Conservation (phyloP, 2,113 vertebrate species). For the Hylia prasina region DNA sequence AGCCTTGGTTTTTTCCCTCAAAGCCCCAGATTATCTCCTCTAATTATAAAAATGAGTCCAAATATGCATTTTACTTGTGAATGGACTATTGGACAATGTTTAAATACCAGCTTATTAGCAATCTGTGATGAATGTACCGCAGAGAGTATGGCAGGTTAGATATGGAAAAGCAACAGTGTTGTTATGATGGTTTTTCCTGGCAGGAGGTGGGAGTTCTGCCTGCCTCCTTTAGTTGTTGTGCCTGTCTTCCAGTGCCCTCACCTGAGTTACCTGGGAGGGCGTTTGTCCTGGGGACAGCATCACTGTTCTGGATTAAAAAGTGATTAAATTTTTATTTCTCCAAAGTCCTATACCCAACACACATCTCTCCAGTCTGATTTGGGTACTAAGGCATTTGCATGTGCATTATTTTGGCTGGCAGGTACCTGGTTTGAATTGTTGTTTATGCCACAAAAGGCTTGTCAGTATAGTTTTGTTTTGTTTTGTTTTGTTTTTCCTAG, state of each 20-base stretch:
- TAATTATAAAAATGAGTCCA: neutral
- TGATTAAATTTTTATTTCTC: neutral
- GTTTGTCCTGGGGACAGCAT: neutral
- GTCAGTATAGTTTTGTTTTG: neutral
- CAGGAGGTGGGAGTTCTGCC: neutral
- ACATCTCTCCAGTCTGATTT: neutral
- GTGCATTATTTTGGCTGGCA: neutral
- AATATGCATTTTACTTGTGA: neutral
- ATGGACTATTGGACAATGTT: neutral
- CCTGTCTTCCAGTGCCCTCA: neutral
- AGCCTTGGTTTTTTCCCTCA: neutral
- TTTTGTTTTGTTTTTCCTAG: neutral
- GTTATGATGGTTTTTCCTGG: neutral
- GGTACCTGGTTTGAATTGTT: neutral
- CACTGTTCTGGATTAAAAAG: neutral
- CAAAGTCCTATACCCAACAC: neutral
- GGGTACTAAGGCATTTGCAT: neutral
- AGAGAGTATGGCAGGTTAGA: neutral
- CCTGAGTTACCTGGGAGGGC: accelerated
- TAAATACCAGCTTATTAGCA: neutral
- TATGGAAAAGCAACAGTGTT: neutral
- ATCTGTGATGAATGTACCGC: neutral
- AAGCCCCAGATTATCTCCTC: neutral
- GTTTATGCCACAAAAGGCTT: neutral
- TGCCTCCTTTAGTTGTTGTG: neutral